Percentiles rank a stretch among this genome's conserved stretches.
Conservation (phyloP, 2,797 vertebrate species). For the Glossophaga mutica region DNA sequence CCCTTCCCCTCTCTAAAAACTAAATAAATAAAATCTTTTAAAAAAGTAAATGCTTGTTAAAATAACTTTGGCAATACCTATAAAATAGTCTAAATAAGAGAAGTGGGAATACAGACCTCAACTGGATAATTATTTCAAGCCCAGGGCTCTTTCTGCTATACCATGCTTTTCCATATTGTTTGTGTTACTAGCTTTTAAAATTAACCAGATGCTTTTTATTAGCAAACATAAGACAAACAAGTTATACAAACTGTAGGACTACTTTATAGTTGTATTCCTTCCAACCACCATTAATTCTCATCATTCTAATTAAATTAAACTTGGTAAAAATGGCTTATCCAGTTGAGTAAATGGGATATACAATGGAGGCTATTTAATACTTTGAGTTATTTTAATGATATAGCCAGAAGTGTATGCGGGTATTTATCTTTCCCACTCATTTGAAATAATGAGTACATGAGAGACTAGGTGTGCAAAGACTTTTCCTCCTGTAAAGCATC, state of each 20-base stretch:
- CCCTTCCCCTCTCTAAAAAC: no score
- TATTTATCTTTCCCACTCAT: background rate
- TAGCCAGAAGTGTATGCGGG: background rate
- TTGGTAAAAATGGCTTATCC: background rate
- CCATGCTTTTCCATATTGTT: background rate
- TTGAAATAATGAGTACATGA: background rate
- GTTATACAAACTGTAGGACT: background rate
- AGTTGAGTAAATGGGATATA: background rate
- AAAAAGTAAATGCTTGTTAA: background rate
- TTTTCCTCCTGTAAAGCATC: background rate
- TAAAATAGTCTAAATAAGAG: background rate
- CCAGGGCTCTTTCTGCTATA: background rate
- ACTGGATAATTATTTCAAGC: background rate
- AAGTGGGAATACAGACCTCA: background rate
- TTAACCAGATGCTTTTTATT: conserved; percentile 18
- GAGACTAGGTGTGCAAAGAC: background rate
- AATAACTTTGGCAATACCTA: background rate
- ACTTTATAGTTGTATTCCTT: background rate
- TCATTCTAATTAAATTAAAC: conserved; percentile 3
- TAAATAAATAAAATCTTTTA: no score
- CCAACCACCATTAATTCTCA: background rate
- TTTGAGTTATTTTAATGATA: conserved; percentile 16
- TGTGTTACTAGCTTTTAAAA: background rate
- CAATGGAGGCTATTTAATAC: background rate
- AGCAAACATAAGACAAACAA: background rate